Evolutionary conservation across 1,140 invertebrate genomes (phyloP).

Genomic region (Drosophila pruinosa): DNA sequence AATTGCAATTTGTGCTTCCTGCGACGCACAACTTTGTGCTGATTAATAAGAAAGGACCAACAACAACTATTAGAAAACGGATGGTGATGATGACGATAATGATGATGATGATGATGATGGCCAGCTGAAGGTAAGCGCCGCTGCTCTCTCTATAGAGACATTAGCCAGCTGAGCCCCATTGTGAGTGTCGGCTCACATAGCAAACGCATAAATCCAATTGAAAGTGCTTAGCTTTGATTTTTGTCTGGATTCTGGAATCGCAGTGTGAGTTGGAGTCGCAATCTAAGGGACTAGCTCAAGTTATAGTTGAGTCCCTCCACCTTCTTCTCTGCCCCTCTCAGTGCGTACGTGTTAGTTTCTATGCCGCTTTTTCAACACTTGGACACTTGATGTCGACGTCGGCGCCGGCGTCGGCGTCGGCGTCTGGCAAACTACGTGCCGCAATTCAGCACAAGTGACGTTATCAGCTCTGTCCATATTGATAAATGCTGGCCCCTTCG

Average conservation of each 20-base stretch:
- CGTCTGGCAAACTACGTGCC: conserved; percentile 60
- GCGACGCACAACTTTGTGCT: conserved; percentile 69
- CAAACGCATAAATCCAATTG: conserved; percentile 82
- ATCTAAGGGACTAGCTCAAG: neutral
- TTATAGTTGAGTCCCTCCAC: neutral
- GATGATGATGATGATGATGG: neutral
- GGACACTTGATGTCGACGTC: too few species aligned
- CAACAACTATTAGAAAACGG: conserved; percentile 20
- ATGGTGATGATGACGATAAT: neutral
- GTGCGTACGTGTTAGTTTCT: conserved; percentile 74
- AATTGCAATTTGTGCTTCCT: conserved; percentile 60
- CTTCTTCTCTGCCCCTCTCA: neutral
- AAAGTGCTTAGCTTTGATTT: conserved; percentile 81
- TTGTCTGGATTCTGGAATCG: conserved; percentile 31
- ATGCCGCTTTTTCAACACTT: conserved; percentile 71
- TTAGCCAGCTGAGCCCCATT: conserved; percentile 57
- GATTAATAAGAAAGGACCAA: conserved; percentile 70
- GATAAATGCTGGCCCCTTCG: conserved; percentile 58
- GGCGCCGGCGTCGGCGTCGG: too few species aligned
- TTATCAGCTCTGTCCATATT: conserved; percentile 70
- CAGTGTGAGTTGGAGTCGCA: neutral
- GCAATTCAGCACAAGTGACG: conserved; percentile 67
- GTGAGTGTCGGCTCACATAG: conserved; percentile 60
- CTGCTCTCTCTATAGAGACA: conserved; percentile 56
- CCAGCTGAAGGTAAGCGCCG: neutral